phyloP scores from a whole-genome alignment of 2,113 vertebrate genomes.

The Herpailurus yagouaroundi region DNA sequence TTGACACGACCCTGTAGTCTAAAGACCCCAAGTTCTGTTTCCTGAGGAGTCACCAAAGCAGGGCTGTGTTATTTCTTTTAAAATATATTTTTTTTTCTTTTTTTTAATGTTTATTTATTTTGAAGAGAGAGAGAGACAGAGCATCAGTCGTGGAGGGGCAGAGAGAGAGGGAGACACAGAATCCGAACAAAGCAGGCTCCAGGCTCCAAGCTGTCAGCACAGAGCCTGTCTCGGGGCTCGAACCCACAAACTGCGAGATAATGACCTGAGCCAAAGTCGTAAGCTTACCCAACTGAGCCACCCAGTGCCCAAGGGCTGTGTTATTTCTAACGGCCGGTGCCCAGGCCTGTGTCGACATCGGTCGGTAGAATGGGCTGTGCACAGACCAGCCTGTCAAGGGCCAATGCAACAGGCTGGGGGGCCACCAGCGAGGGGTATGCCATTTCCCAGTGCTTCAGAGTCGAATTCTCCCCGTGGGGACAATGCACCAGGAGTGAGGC shows the following conservation, averaged over 20 bases:
- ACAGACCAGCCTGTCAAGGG: not conserved
- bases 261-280: too few relatives aligned
- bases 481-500: not conserved
- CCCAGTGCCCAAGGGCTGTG: not conserved
- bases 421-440: rapidly evolving
- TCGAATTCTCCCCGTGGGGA: not conserved
- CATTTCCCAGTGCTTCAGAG: rapidly evolving
- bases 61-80: not conserved
- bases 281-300: too few relatives aligned
- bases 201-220: too few relatives aligned
- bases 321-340: not conserved
- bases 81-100: too few relatives aligned
- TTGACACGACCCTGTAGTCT: too few relatives aligned
- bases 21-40: not conserved
- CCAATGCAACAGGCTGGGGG: rapidly evolving
- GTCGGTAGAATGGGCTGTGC: not conserved
- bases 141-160: too few relatives aligned
- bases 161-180: too few relatives aligned
- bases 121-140: too few relatives aligned
- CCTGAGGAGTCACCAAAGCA: not conserved
- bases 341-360: not conserved
- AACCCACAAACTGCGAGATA: too few relatives aligned
- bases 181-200: too few relatives aligned
- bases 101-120: too few relatives aligned
- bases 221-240: too few relatives aligned